Evolutionary conservation across 2,888 invertebrate species (phyloP).

Genomic region (Harmothoe impar): DNA sequence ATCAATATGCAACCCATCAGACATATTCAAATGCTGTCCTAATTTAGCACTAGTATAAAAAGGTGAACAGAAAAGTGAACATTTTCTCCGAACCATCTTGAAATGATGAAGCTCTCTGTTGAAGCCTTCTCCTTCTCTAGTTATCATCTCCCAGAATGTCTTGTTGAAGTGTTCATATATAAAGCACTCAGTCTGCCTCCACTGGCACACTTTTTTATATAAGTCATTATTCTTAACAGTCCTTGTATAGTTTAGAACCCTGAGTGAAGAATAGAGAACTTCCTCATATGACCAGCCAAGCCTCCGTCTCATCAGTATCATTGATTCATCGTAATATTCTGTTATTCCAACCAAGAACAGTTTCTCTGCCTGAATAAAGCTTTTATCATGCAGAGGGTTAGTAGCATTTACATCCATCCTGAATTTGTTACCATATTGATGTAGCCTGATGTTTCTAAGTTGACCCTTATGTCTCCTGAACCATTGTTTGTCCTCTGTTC

Average conservation of each 20-base stretch:
- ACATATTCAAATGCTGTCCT: not conserved
- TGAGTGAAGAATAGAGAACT: not conserved
- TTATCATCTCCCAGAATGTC: conserved; percentile 19
- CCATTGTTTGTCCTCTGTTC: not conserved
- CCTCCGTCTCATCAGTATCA: not conserved
- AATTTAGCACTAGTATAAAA: not conserved
- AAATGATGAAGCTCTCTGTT: not conserved
- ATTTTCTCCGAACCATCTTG: not conserved
- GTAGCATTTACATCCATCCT: not conserved
- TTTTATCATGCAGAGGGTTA: not conserved
- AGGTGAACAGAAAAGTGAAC: not conserved
- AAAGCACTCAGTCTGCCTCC: not conserved
- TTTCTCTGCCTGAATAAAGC: not conserved
- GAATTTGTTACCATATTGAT: too few relatives aligned
- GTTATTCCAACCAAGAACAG: conserved; percentile 19
- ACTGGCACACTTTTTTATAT: not conserved
- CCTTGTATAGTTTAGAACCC: not conserved
- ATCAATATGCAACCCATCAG: not conserved
- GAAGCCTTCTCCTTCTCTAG: not conserved
- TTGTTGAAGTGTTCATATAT: conserved; percentile 39
- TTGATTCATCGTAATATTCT: not conserved
- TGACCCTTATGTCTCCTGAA: not conserved
- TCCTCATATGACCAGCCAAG: not conserved
- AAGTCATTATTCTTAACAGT: not conserved
- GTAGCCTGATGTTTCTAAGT: not conserved